Evolutionary conservation across 2,888 invertebrate genomes (phyloP).

Genomic region (Strigamia maritima): DNA sequence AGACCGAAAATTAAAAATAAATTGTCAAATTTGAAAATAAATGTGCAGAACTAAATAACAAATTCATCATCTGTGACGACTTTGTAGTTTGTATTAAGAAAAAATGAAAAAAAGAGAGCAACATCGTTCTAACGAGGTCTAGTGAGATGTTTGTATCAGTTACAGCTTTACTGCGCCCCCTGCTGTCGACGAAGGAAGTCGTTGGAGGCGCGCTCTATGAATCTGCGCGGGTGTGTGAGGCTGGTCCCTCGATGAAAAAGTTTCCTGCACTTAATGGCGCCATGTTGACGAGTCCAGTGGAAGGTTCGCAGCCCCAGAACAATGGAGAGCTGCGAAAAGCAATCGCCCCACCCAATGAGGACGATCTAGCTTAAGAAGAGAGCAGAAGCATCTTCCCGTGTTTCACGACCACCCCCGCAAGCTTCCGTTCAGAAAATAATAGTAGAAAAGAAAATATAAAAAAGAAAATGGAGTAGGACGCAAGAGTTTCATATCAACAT

Average conservation of each 20-base stretch:
- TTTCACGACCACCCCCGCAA: neutral
- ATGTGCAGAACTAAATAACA: too few species aligned
- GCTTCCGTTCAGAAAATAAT: conserved; percentile 17
- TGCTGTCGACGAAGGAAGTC: conserved; percentile 14
- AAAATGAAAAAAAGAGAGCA: neutral
- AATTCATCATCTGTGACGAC: neutral
- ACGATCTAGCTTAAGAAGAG: neutral
- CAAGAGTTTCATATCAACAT: too few species aligned
- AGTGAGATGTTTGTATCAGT: conserved; percentile 2
- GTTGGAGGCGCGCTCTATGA: neutral
- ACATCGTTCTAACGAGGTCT: neutral
- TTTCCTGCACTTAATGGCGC: conserved; percentile 28
- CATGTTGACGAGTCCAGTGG: conserved; percentile 10
- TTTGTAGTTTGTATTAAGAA: neutral
- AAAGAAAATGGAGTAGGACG: too few species aligned
- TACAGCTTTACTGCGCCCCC: conserved; percentile 27
- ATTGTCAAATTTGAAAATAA: too few species aligned
- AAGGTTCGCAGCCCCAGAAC: conserved; percentile 26
- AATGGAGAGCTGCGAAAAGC: conserved; percentile 12
- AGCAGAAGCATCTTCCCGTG: neutral
- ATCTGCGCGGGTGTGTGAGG: neutral
- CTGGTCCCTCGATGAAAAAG: conserved; percentile 16
- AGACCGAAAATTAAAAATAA: too few species aligned
- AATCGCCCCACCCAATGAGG: neutral
- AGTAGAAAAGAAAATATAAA: too few species aligned